phyloP scores from a whole-genome alignment of 2,888 invertebrate species.

The Aromia moschata region DNA sequence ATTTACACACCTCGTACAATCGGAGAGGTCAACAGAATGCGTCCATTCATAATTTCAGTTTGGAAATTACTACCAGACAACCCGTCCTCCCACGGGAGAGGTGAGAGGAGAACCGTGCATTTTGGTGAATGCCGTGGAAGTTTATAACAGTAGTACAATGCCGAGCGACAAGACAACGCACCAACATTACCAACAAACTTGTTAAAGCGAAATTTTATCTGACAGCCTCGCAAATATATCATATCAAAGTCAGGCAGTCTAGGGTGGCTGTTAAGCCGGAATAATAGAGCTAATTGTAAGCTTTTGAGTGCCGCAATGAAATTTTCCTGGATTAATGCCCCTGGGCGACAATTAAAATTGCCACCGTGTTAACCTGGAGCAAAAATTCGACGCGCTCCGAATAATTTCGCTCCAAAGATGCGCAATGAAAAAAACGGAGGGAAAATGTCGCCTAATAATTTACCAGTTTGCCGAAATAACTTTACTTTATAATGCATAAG shows the following conservation, averaged over 20 bases:
- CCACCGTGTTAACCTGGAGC: not conserved
- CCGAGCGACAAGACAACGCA: no score
- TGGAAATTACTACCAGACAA: no score
- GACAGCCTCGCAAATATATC: slow-evolving; percentile 12
- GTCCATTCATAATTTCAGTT: no score
- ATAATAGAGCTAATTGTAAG: slow-evolving; percentile 13
- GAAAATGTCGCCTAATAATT: no score
- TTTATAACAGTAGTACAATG: not conserved
- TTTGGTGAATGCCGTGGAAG: not conserved
- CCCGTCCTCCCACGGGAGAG: no score
- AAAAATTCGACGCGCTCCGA: not conserved
- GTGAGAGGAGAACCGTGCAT: not conserved
- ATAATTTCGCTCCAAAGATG: no score
- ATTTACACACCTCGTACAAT: no score
- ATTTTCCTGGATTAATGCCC: slow-evolving; percentile 1
- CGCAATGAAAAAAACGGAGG: no score
- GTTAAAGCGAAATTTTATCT: slow-evolving; percentile 14
- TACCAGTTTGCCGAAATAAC: no score
- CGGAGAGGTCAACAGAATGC: no score
- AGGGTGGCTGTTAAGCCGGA: slow-evolving; percentile 2
- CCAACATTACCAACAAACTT: slow-evolving; percentile 3
- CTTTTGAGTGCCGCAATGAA: slow-evolving; percentile 7
- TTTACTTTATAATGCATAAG: no score
- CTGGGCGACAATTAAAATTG: slow-evolving; percentile 3
- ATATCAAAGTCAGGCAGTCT: slow-evolving; percentile 10